Percentiles rank a stretch among this genome's conserved stretches.
phyloP scores from a whole-genome alignment of 2,113 vertebrate species.

The Toxostoma redivivum region DNA sequence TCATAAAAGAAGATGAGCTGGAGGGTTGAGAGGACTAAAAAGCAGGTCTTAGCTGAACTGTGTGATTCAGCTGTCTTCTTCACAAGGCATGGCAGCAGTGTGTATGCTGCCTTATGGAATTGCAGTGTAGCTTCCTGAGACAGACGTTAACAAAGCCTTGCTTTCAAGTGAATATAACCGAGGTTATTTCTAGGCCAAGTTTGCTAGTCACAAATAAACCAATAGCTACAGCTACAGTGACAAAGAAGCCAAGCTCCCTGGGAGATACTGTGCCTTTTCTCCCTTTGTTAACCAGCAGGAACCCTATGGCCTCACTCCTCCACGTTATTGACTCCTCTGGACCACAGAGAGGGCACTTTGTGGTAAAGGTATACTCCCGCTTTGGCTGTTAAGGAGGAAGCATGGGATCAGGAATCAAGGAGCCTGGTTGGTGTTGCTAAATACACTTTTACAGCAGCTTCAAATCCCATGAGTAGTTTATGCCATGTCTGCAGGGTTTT shows the following conservation, averaged over 20 bases:
- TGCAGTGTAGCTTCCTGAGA: not conserved
- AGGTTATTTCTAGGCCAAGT: not conserved
- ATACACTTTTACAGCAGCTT: not conserved
- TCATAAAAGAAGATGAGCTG: slow-evolving; percentile 1
- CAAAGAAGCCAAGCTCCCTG: not conserved
- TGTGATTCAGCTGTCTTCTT: slow-evolving; percentile 8
- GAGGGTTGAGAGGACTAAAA: slow-evolving; percentile 7
- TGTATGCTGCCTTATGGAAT: not conserved
- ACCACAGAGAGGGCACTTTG: accelerated
- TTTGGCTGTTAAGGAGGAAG: not conserved
- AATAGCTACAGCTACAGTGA: not conserved
- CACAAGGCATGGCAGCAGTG: not conserved
- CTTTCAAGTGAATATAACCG: not conserved
- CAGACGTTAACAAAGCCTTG: not conserved
- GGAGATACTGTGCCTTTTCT: not conserved
- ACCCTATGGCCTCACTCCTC: accelerated
- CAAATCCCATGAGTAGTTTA: not conserved
- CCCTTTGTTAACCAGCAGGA: not conserved
- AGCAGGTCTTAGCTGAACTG: not conserved
- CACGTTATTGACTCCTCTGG: not conserved
- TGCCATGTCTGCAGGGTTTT: not conserved
- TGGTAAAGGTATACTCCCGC: not conserved
- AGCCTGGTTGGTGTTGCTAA: not conserved
- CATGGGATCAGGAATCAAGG: not conserved
- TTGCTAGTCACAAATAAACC: not conserved